phyloP scores from a whole-genome alignment of 2,888 invertebrate genomes.

The Portevinia maculata region DNA sequence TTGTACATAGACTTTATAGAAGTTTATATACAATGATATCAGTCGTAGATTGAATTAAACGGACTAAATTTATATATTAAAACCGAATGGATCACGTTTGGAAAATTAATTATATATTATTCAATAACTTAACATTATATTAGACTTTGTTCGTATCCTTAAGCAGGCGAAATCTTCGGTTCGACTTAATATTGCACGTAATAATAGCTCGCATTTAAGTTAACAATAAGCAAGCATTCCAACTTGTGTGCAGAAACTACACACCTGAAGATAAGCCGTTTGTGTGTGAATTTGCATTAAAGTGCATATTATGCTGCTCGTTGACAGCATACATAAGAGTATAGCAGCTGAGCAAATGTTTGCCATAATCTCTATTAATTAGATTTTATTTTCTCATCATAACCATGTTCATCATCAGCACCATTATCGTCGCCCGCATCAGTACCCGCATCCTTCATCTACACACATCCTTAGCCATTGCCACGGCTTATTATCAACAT shows the following conservation, averaged over 20 bases:
- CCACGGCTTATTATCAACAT: conserved; percentile 22
- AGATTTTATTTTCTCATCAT: conserved; percentile 27
- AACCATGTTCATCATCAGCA: conserved; percentile 11
- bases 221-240: not conserved
- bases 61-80: too few species aligned
- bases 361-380: conserved; percentile 23
- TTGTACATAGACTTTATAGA: too few species aligned
- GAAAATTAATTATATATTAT: too few species aligned
- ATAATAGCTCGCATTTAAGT: conserved; percentile 2
- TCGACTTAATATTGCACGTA: conserved; percentile 17
- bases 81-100: too few species aligned
- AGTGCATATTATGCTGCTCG: not conserved
- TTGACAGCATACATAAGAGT: not conserved
- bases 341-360: conserved; percentile 4
- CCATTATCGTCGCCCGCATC: not conserved
- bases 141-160: too few species aligned
- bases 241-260: not conserved
- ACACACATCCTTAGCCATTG: not conserved
- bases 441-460: not conserved
- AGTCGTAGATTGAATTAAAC: too few species aligned
- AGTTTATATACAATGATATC: too few species aligned
- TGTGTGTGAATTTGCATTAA: conserved; percentile 8
- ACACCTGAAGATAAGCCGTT: not conserved
- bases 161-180: too few species aligned
- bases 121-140: too few species aligned